These are phyloP conservation scores for Sterrhoptilus dennistouni DNA, from an alignment of 2,113 vertebrate genomes.

Conservation along the genomic window DNA sequence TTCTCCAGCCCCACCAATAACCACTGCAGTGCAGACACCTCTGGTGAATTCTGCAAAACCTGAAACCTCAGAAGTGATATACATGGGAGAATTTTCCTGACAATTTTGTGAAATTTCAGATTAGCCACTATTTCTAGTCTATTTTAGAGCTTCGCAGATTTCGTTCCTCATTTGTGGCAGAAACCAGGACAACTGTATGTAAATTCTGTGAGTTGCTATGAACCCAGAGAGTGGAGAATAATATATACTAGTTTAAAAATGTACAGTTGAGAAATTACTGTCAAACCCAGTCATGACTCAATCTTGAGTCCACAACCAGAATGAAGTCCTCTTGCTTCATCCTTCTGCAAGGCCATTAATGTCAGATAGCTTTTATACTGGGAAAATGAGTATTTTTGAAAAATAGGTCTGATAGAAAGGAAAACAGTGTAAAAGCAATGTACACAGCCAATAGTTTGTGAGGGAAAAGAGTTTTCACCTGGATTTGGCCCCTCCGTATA, in stretches of 20 bases:
- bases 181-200: conserved; percentile 65
- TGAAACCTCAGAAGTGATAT: background rate
- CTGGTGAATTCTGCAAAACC: background rate
- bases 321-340: background rate
- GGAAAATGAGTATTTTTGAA: background rate
- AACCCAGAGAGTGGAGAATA: conserved; percentile 24
- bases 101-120: background rate
- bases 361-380: background rate
- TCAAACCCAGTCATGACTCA: conserved; percentile 37
- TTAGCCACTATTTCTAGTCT: conserved; percentile 27
- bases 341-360: background rate
- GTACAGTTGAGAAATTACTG: background rate
- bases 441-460: background rate
- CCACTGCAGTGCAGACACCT: background rate
- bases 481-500: background rate
- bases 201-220: conserved; percentile 52
- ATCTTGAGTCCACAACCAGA: background rate
- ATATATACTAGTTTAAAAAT: conserved; percentile 40
- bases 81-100: background rate
- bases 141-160: conserved; percentile 54
- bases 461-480: background rate
- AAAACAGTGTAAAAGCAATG: background rate
- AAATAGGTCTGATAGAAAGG: background rate
- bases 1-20: background rate
- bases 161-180: conserved; percentile 33